These are phyloP conservation scores for Oligia latruncula DNA, from an alignment of 2,888 invertebrate species.

Conservation along the genomic window DNA sequence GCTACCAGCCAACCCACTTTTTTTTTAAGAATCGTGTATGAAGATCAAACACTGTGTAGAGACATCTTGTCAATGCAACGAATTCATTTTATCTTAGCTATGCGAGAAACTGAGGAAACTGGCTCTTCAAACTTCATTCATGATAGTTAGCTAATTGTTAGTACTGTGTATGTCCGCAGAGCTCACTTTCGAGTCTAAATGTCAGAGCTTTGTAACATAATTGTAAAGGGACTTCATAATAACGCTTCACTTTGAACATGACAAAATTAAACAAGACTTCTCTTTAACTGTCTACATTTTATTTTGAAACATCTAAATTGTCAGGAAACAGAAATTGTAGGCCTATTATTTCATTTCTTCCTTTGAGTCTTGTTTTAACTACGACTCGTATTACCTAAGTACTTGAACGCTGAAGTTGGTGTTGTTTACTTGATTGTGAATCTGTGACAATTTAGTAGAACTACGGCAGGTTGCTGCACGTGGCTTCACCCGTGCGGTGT, in stretches of 20 bases:
- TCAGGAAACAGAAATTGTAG: background rate
- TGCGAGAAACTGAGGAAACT: background rate
- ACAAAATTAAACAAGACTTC: constrained; percentile 31
- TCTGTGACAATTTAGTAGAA: background rate
- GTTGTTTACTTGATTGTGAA: background rate
- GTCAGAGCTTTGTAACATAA: constrained; percentile 3
- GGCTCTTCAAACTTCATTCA: constrained; percentile 6
- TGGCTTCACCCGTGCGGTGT: rapidly evolving
- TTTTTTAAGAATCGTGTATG: background rate
- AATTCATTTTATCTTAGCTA: background rate
- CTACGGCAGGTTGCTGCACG: background rate
- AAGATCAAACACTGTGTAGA: background rate
- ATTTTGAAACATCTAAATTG: constrained; percentile 26
- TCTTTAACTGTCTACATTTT: constrained; percentile 16
- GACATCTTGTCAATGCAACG: background rate
- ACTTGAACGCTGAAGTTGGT: background rate
- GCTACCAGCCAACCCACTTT: background rate
- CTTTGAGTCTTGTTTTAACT: background rate
- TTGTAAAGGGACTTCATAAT: constrained; percentile 40
- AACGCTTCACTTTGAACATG: constrained; percentile 28
- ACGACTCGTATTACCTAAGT: too few relatives aligned
- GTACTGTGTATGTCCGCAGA: background rate
- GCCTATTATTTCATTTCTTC: background rate
- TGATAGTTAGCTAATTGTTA: constrained; percentile 4
- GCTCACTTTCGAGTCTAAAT: constrained; percentile 25